A percentile compares a stretch with the other conserved stretches of the same genome.
These are phyloP conservation scores for Cephus cinctus DNA, from an alignment of 1,140 invertebrate species.

Conservation along the genomic window DNA sequence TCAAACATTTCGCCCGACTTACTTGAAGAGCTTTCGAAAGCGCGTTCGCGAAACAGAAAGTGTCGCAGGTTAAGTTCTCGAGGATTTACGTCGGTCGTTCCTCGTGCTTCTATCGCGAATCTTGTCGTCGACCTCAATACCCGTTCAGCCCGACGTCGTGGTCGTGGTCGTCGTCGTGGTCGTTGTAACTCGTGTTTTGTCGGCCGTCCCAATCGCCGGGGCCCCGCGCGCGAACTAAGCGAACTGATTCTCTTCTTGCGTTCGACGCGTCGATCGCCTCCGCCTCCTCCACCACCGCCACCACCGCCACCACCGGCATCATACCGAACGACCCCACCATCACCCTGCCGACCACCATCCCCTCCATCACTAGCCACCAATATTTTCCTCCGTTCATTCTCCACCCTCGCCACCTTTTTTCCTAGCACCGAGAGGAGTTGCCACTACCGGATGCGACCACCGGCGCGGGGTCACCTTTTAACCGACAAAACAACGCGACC, in stretches of 20 bases:
- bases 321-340: slow-evolving; percentile 15
- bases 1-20: no score
- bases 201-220: slow-evolving; percentile 51
- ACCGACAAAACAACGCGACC: no score
- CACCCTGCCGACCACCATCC: background rate
- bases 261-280: slow-evolving; percentile 42
- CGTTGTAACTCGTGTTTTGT: slow-evolving; percentile 13
- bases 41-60: no score
- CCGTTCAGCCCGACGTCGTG: background rate
- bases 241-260: slow-evolving; percentile 20
- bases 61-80: no score
- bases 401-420: slow-evolving; percentile 20
- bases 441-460: no score
- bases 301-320: slow-evolving; percentile 24
- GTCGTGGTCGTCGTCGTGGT: background rate
- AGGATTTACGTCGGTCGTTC: slow-evolving; percentile 15
- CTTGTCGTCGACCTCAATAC: background rate
- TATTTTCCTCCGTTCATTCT: slow-evolving; percentile 17
- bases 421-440: no score
- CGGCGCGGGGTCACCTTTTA: no score
- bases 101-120: background rate
- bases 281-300: slow-evolving; percentile 28
- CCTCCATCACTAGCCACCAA: slow-evolving; percentile 2
- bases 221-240: slow-evolving; percentile 57
- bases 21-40: no score